Conservation (phyloP, 1,140 invertebrate genomes). For the Drosophila nasuta region DNA sequence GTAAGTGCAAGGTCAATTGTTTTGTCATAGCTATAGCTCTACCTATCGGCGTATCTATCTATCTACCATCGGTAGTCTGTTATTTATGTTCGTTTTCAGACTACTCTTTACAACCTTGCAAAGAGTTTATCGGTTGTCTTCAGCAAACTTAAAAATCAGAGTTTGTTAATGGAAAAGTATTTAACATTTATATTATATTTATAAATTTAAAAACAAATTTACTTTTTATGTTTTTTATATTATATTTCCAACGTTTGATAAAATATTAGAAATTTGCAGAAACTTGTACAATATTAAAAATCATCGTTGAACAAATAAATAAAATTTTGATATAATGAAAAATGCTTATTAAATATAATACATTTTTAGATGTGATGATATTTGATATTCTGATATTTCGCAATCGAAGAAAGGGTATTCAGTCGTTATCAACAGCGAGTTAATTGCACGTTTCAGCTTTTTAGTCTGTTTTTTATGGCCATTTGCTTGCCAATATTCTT, state of each 20-base stretch:
- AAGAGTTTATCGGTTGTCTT: background rate
- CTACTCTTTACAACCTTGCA: background rate
- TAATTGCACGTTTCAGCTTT: background rate
- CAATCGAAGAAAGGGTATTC: background rate
- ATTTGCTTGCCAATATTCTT: conserved; percentile 50
- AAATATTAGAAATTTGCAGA: too few relatives aligned
- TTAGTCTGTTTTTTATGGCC: conserved; percentile 44
- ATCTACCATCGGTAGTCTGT: background rate
- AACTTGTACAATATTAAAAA: too few relatives aligned
- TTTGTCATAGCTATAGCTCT: conserved; percentile 20
- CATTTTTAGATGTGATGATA: background rate
- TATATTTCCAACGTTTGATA: too few relatives aligned
- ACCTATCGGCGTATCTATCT: conserved; percentile 6
- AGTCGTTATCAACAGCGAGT: background rate
- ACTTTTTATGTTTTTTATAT: too few relatives aligned
- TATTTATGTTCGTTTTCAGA: conserved; percentile 15
- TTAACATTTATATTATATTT: too few relatives aligned
- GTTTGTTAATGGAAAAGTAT: too few relatives aligned
- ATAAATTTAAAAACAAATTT: too few relatives aligned
- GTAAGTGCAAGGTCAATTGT: background rate
- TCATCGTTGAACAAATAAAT: too few relatives aligned
- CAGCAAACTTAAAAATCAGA: too few relatives aligned
- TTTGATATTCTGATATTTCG: background rate
- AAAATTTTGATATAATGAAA: too few relatives aligned
- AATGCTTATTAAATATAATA: too few relatives aligned